Conservation (phyloP, 2,113 vertebrate genomes). For the Callospermophilus lateralis region DNA sequence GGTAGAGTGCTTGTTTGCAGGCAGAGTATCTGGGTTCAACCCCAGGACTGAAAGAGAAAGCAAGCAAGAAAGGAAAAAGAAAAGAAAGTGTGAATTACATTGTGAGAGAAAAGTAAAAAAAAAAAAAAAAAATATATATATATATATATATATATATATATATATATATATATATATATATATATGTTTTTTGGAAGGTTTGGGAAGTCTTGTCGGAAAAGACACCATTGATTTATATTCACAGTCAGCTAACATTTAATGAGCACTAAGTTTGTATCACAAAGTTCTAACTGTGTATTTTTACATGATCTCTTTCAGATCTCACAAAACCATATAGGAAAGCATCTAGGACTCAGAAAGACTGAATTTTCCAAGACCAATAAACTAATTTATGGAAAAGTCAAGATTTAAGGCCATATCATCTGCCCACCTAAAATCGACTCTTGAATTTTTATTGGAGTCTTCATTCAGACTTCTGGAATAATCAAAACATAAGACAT, state of each 20-base stretch:
- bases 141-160: too few relatives aligned
- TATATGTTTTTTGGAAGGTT: neutral
- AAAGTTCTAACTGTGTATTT: neutral
- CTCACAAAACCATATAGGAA: neutral
- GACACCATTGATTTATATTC: neutral
- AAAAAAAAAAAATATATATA: neutral
- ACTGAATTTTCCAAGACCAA: constrained; percentile 7
- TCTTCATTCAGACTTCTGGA: neutral
- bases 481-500: constrained; percentile 3
- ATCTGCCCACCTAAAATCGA: constrained; percentile 14
- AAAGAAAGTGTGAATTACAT: neutral
- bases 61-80: neutral
- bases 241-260: neutral
- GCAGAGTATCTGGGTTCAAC: neutral
- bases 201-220: constrained; percentile 22
- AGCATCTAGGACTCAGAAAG: neutral
- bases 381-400: constrained; percentile 55
- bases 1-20: neutral
- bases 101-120: neutral
- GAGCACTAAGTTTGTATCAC: neutral
- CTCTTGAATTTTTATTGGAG: constrained; percentile 33
- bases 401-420: neutral
- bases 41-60: too few relatives aligned
- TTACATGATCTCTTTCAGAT: neutral
- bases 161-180: too few relatives aligned